A percentile compares a stretch with the other conserved stretches of the same genome.
Conservation (phyloP, 2,888 invertebrate genomes). For the Alsophila aescularia region DNA sequence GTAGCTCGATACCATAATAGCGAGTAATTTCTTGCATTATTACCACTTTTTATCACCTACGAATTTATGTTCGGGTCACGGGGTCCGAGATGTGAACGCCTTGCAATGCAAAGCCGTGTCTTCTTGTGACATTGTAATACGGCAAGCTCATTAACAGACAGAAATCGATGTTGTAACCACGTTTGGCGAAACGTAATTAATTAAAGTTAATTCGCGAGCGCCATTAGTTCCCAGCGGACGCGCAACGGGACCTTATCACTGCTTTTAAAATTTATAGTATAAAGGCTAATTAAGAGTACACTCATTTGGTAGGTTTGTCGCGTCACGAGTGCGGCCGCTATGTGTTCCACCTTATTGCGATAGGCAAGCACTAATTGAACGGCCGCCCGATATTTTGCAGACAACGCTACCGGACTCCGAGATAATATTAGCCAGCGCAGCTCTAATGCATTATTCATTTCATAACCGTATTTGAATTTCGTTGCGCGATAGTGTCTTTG, state of each 20-base stretch:
- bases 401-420: constrained; percentile 64
- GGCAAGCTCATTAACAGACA: constrained; percentile 1
- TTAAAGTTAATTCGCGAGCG: constrained; percentile 70
- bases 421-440: constrained; percentile 55
- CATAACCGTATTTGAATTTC: constrained; percentile 23
- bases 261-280: constrained; percentile 78
- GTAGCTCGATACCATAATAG: constrained; percentile 37
- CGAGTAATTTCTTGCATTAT: constrained; percentile 35
- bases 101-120: constrained; percentile 5
- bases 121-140: constrained; percentile 2
- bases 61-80: constrained; percentile 20
- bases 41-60: constrained; percentile 25
- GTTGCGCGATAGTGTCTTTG: constrained; percentile 13
- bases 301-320: constrained; percentile 65
- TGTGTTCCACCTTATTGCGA: constrained; percentile 66
- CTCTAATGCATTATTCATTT: constrained; percentile 23
- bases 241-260: constrained; percentile 75
- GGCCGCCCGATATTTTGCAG: constrained; percentile 67
- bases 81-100: constrained; percentile 22
- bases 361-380: constrained; percentile 71
- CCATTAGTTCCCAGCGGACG: constrained; percentile 59
- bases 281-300: constrained; percentile 78
- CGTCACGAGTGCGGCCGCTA: constrained; percentile 66
- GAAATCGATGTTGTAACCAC: constrained; percentile 33
- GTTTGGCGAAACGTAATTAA: constrained; percentile 65